Conservation (phyloP, 2,113 vertebrate species). For the Rhinoderma darwinii region DNA sequence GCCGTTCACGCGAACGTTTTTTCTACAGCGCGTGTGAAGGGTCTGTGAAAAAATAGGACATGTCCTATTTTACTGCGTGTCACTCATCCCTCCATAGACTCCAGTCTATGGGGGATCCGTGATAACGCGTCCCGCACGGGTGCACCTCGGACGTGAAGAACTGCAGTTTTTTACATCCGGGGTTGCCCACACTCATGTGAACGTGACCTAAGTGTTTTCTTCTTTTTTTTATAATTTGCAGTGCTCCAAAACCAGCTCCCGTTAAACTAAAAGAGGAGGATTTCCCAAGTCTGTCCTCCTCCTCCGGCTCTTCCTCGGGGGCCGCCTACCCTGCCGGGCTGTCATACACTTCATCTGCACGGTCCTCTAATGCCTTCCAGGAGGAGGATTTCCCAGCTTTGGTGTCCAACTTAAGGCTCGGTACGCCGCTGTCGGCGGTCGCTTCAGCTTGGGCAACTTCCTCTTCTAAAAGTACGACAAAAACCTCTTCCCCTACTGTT, state of each 20-base stretch:
- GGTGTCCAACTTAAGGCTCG: slow-evolving; percentile 81
- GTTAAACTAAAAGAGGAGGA: slow-evolving; percentile 90
- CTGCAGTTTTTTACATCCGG: no score
- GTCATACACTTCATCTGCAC: slow-evolving; percentile 73
- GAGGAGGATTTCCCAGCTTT: slow-evolving; percentile 97
- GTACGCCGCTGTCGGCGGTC: slow-evolving; percentile 71
- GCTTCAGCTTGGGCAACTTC: slow-evolving; percentile 84
- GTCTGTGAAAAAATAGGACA: no score
- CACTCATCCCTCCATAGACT: no score
- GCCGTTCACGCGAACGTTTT: no score
- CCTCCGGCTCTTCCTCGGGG: slow-evolving; percentile 53
- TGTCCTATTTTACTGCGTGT: no score
- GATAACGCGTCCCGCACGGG: no score
- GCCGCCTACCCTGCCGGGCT: slow-evolving; percentile 64
- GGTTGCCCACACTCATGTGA: no score
- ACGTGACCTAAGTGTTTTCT: background rate
- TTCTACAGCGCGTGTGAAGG: no score
- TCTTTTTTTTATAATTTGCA: slow-evolving; percentile 42
- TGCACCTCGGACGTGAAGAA: no score
- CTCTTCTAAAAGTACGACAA: slow-evolving; percentile 72
- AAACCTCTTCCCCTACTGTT: slow-evolving; percentile 62
- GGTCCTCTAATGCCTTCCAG: slow-evolving; percentile 81
- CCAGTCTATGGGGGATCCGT: no score
- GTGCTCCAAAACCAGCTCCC: slow-evolving; percentile 64
- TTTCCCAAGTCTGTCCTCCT: slow-evolving; percentile 84